Evolutionary conservation across 1,140 invertebrate species (phyloP), one percentile per base, ranked within the genome.

Genomic region (Zaprionus taronus): DNA sequence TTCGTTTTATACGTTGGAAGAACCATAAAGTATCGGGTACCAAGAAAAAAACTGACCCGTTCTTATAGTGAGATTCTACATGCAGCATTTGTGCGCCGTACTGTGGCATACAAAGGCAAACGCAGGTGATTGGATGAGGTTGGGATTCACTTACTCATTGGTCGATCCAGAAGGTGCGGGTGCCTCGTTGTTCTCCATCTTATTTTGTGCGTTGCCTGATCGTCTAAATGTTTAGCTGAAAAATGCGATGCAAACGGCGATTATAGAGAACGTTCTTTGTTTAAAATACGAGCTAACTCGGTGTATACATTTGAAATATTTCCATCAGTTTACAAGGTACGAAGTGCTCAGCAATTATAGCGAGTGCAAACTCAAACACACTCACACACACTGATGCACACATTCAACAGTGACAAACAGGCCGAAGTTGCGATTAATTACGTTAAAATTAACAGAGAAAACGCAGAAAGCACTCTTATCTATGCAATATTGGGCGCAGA

Each of bases 131-230:
- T 49, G 17, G 47, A 20, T 12, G 20, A 14, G 47, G 47, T 4
- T 12, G 12, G 20, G 47, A 51, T 51, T 11, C 28, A 81, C 85
- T 91, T 90, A 90, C 85, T 90, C 85, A 83, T 91, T 84, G 44
- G 85, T 90, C 41, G 85, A 85, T 34, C 85, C 85, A 26, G 85
- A 89, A 55, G 85, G 86, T 60, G 85, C 67, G 63, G 85, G 82
- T 34, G 71, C 67, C 61, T 91, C 85, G 73, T 90, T 90, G 71
- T 90, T 90, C 77, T 90, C 86, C 86, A 91, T 90, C 57, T 66
- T 47, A 9, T 7, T 47, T 72, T 72, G 64, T 79, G 66, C 58
- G 41, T 69, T 60, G 31, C 28, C 20, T 47, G 34, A 49, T 61
- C 31, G 44, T 51, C 36, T 24, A 22, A 58, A 55, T 47, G 22